Evolutionary conservation across 1,140 invertebrate species (phyloP), one percentile per base, ranked within the genome.

Genomic region (Saccostrea cuccullata): DNA sequence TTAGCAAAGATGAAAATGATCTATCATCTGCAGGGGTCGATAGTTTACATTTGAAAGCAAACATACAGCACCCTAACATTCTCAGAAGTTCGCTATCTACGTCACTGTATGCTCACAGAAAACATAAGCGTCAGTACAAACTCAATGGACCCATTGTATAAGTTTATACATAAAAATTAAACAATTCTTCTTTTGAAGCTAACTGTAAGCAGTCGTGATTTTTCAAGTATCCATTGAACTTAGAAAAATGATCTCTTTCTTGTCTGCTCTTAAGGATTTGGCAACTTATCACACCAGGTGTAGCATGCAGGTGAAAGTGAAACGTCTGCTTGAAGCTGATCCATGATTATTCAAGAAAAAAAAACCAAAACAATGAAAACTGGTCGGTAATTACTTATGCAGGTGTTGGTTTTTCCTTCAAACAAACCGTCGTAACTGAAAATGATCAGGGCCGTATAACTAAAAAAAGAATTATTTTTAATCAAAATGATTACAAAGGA

Each of bases 21-120:
- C 26, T 30, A 30, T 73, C 26, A 36, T 73, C 23, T 23, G 26
- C 1, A 30, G 15, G 13, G 70, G 70, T 77, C 70, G 70, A 77
- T 77, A 77, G 70, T 77, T 77, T 77, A 77, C 26, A 77, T 77
- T 77, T 77, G 70, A 77, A 77, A 77, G 26, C 70, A 77, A 77
- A 77, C 70, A 77, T 30, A 23, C 23, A 30, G 23, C 30, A 36
- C 23, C 70, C 8, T n/a, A 15, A 26, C 13, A 36, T 13, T 26
- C 30, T 77, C 11, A 30, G 30, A 77, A 26, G 70, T 77, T 77
- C 26, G 30, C 26, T 11, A 26, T 36, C 30, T 30, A 77, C 70
- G 23, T 77, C 70, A 77, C 70, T 15, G 13, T 0, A 77, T 77
- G 20, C 70, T 77, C 30, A 11, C 23, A 23, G 15, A 20, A 9